phyloP scores from a whole-genome alignment of 2,113 vertebrate species.

The Dicerorhinus sumatrensis region DNA sequence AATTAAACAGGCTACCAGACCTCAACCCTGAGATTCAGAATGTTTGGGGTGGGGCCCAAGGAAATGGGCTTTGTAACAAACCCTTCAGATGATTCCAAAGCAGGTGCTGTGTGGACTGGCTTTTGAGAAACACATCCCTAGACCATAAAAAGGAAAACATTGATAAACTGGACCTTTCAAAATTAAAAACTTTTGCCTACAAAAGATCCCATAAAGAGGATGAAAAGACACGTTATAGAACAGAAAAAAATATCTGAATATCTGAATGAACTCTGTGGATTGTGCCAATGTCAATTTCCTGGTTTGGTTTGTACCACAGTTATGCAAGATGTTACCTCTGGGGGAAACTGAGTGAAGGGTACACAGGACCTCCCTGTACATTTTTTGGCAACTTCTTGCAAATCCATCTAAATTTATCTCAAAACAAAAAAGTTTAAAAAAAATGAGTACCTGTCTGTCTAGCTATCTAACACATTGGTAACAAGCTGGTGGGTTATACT shows the following conservation, averaged over 20 bases:
- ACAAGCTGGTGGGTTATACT: not conserved
- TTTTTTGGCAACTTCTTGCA: not conserved
- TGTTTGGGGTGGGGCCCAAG: not conserved
- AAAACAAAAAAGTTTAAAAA: not conserved
- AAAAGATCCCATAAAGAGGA: not conserved
- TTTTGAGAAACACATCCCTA: not conserved
- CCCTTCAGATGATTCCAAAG: not conserved
- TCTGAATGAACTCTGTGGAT: not conserved
- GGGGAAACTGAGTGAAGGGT: not conserved
- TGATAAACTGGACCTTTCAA: not conserved
- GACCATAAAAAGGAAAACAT: not conserved
- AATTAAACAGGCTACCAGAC: not conserved
- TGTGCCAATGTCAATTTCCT: not conserved
- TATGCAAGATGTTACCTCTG: not conserved
- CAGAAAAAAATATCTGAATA: not conserved
- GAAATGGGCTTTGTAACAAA: not conserved
- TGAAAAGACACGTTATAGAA: not conserved
- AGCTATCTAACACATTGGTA: not conserved
- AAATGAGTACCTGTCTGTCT: not conserved
- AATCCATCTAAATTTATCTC: not conserved
- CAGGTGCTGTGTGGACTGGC: not conserved
- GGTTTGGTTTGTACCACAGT: not conserved
- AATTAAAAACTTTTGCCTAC: not conserved
- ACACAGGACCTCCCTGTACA: not conserved
- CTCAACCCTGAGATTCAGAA: not conserved